Evolutionary conservation across 2,113 vertebrate species (phyloP).

Genomic region (Bos javanicus): DNA sequence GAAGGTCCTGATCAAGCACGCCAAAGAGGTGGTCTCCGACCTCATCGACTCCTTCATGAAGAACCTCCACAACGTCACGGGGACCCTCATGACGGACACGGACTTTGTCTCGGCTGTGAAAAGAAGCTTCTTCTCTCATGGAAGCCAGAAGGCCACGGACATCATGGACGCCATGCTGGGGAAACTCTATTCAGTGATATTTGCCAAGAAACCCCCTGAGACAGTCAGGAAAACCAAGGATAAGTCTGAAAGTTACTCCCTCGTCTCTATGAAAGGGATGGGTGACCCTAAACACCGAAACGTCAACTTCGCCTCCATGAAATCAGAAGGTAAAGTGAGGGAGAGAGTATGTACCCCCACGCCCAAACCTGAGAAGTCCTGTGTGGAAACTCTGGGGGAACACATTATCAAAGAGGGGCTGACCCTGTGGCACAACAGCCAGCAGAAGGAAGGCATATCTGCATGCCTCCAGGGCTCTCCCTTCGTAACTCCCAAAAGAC

Average conservation of each 20-base stretch:
- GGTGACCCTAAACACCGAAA: conserved; percentile 46
- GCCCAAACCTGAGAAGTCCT: conserved; percentile 41
- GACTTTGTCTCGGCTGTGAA: conserved; percentile 72
- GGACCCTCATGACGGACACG: conserved; percentile 70
- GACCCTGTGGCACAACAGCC: conserved; percentile 68
- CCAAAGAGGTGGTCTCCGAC: conserved; percentile 65
- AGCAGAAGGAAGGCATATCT: conserved; percentile 32
- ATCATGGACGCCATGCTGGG: conserved; percentile 65
- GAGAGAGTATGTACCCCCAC: neutral
- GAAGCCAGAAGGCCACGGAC: conserved; percentile 62
- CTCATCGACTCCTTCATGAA: conserved; percentile 67
- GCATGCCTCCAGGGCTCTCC: neutral
- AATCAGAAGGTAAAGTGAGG: conserved; percentile 58
- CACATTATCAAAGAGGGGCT: conserved; percentile 74
- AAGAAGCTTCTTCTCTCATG: conserved; percentile 42
- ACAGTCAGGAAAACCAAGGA: conserved; percentile 14
- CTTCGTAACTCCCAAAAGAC: neutral
- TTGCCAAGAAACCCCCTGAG: conserved; percentile 45
- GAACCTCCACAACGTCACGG: conserved; percentile 54
- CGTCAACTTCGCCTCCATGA: conserved; percentile 57
- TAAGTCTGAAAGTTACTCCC: conserved; percentile 47
- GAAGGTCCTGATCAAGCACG: conserved; percentile 61
- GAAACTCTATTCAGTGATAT: conserved; percentile 53
- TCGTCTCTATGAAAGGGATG: conserved; percentile 49
- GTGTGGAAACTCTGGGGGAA: conserved; percentile 63